phyloP scores from a whole-genome alignment of 92 coral and sea anemone genomes.

The Phenganax subtilis region DNA sequence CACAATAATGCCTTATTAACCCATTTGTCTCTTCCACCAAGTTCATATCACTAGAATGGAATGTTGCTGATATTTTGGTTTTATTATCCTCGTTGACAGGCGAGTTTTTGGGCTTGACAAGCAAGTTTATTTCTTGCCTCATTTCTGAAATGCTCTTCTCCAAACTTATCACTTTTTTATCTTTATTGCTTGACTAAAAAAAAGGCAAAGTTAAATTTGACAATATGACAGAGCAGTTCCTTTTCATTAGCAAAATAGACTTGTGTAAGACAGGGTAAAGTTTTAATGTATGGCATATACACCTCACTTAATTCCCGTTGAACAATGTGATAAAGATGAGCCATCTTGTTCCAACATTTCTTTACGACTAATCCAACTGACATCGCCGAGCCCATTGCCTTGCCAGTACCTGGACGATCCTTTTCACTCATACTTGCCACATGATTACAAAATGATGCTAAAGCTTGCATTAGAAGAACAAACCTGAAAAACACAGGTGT shows the following conservation, averaged over 20 bases:
- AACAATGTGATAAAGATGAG: slow-evolving; percentile 76
- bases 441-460: slow-evolving; percentile 79
- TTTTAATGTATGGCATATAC: neutral
- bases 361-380: slow-evolving; percentile 95
- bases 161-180: slow-evolving; percentile 41
- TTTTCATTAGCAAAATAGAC: too few relatives aligned
- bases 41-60: slow-evolving; percentile 58
- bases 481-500: slow-evolving; percentile 47
- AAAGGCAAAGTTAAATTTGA: neutral
- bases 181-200: slow-evolving; percentile 20
- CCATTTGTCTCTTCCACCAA: slow-evolving; percentile 77
- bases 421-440: slow-evolving; percentile 60
- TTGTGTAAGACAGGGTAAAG: neutral
- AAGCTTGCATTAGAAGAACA: slow-evolving; percentile 79
- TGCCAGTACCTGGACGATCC: slow-evolving; percentile 70
- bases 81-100: slow-evolving; percentile 55
- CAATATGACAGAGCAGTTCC: neutral
- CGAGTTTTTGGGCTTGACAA: neutral
- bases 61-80: slow-evolving; percentile 72
- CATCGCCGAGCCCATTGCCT: slow-evolving; percentile 83
- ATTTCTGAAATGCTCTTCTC: slow-evolving; percentile 74
- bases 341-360: slow-evolving; percentile 93
- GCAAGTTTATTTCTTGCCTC: slow-evolving; percentile 71
- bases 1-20: slow-evolving; percentile 63
- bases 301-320: slow-evolving; percentile 52